These are phyloP conservation scores for Acropora yongei DNA, from an alignment of 64 coral and sea anemone genomes.

Conservation along the genomic window DNA sequence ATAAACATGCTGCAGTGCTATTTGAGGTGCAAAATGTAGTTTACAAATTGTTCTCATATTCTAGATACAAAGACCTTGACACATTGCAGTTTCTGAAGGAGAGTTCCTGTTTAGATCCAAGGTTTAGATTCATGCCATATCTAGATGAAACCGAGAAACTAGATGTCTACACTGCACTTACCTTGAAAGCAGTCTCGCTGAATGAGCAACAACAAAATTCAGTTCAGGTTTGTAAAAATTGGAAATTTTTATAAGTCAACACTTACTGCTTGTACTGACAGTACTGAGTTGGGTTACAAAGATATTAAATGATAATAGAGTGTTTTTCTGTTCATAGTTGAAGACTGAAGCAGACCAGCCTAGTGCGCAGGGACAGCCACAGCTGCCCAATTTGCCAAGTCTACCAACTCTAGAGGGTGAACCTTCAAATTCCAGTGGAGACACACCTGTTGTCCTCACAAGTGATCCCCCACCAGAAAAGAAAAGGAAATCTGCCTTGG, in stretches of 20 bases:
- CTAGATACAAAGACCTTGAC: constrained; percentile 12
- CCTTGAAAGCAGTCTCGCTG: constrained; percentile 36
- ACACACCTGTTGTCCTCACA: constrained; percentile 35
- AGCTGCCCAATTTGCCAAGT: too few species aligned
- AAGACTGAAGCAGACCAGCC: constrained; percentile 24
- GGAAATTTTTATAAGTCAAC: constrained; percentile 18
- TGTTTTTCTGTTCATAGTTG: constrained; percentile 17
- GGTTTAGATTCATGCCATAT: constrained; percentile 21
- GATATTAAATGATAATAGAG: constrained; percentile 22
- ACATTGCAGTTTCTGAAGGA: constrained; percentile 23
- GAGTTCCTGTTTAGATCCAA: constrained; percentile 16
- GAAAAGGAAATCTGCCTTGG: neutral
- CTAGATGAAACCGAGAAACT: constrained; percentile 12
- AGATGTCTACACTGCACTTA: constrained; percentile 37
- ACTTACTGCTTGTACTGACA: constrained; percentile 19
- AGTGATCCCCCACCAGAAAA: constrained; percentile 39
- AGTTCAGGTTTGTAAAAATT: constrained; percentile 25
- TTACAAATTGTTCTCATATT: constrained; percentile 20
- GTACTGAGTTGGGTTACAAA: constrained; percentile 18
- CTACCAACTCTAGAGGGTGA: too few species aligned
- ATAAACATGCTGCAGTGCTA: constrained; percentile 33
- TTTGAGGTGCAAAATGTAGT: constrained; percentile 31
- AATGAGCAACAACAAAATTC: constrained; percentile 22
- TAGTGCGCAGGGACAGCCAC: neutral
- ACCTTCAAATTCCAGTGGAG: constrained; percentile 14